phyloP scores from a whole-genome alignment of 2,888 invertebrate genomes.

The Netelia melanura region DNA sequence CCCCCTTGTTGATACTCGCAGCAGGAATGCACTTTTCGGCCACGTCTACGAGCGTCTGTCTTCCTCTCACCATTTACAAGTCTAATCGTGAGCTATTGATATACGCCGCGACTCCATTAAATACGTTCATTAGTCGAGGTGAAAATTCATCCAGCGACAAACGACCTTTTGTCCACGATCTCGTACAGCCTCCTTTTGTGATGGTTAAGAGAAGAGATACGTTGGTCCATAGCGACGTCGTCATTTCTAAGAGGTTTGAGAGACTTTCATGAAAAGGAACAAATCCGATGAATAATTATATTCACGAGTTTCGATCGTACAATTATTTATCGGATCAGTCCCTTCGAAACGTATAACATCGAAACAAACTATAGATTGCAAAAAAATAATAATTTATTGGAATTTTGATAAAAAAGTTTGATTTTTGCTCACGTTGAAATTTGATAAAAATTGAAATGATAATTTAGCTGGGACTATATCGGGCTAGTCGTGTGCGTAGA shows the following conservation, averaged over 20 bases:
- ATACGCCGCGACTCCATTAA: conserved; percentile 52
- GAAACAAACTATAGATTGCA: neutral
- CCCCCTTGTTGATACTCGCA: conserved; percentile 3
- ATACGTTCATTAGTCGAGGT: conserved; percentile 61
- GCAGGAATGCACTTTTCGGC: conserved; percentile 35
- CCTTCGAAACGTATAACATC: too few species aligned
- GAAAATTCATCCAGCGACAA: conserved; percentile 51
- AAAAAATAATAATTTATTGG: neutral
- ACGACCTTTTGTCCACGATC: conserved; percentile 55
- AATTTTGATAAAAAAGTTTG: neutral
- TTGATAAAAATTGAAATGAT: neutral
- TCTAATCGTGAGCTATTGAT: conserved; percentile 46
- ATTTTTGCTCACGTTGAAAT: neutral
- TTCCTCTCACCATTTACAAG: conserved; percentile 47
- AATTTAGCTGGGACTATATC: conserved; percentile 2
- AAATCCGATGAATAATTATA: neutral
- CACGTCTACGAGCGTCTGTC: conserved; percentile 7
- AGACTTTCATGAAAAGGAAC: neutral
- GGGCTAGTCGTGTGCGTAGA: neutral
- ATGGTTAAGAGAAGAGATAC: conserved; percentile 27
- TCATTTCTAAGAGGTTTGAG: conserved; percentile 38
- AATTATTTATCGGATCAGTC: too few species aligned
- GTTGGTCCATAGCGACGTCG: conserved; percentile 22
- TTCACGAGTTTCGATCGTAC: neutral
- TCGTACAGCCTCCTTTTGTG: conserved; percentile 6